Evolutionary conservation across 2,113 vertebrate genomes (phyloP).

Genomic region (Polypterus bichir): DNA sequence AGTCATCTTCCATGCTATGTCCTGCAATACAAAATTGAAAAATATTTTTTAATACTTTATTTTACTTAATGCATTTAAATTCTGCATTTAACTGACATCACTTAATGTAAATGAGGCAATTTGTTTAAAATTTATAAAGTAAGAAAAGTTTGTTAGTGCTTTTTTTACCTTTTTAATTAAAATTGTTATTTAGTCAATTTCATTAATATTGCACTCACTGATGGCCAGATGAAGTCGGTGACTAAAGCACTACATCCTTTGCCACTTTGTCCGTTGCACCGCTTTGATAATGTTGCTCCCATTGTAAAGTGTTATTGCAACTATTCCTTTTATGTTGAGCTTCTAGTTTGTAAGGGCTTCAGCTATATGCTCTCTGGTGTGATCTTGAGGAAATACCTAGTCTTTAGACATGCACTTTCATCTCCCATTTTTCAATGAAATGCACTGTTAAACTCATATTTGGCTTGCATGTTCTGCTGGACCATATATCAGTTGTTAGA

Average conservation of each 20-base stretch:
- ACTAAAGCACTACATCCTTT: constrained; percentile 21
- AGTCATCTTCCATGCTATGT: constrained; percentile 16
- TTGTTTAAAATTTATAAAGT: too few species aligned
- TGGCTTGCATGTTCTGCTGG: constrained; percentile 8
- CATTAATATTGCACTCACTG: constrained; percentile 8
- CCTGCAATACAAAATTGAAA: constrained; percentile 12
- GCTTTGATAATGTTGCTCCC: constrained; percentile 15
- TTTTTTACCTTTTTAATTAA: not conserved
- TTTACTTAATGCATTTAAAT: not conserved
- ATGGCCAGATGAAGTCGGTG: constrained; percentile 19
- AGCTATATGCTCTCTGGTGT: not conserved
- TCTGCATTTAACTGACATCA: too few species aligned
- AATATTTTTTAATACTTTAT: not conserved
- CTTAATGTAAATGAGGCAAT: too few species aligned
- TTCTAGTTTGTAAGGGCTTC: constrained; percentile 16
- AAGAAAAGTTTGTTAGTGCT: too few species aligned
- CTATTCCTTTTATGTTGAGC: constrained; percentile 12
- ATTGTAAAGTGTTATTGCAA: constrained; percentile 19
- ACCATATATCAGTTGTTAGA: constrained; percentile 11
- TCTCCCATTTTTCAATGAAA: constrained; percentile 18
- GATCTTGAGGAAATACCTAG: too few species aligned
- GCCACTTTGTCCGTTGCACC: constrained; percentile 15
- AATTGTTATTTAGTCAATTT: not conserved
- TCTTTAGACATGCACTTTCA: not conserved
- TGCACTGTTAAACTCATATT: too few species aligned